These are phyloP conservation scores for Danio tinwini DNA, from an alignment of 2,797 vertebrate genomes.

Conservation along the genomic window DNA sequence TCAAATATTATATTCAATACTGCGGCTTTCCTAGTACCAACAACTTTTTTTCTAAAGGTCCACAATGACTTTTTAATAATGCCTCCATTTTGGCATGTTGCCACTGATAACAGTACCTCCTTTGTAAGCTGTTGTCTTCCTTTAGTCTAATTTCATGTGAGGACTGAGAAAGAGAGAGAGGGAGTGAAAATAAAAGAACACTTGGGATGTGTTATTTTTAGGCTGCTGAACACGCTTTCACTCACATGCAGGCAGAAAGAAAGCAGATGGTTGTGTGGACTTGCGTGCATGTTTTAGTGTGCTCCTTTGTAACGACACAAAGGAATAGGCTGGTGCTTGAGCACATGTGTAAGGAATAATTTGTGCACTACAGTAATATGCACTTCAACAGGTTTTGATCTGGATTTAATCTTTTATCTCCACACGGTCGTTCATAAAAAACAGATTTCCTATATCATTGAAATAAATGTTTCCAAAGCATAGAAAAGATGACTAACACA, in stretches of 20 bases:
- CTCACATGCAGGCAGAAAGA: constrained; percentile 17
- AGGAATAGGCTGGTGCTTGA: neutral
- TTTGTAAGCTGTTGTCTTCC: neutral
- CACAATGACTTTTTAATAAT: neutral
- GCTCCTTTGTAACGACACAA: constrained; percentile 24
- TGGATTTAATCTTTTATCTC: neutral
- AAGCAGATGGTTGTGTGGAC: constrained; percentile 18
- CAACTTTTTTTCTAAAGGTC: neutral
- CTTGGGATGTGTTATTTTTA: constrained; percentile 41
- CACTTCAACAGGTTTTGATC: neutral
- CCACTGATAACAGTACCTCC: neutral
- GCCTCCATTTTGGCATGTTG: neutral
- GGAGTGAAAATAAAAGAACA: constrained; percentile 14
- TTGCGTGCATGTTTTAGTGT: constrained; percentile 7
- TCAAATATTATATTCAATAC: too few relatives aligned
- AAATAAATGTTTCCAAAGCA: neutral
- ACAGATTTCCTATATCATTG: neutral
- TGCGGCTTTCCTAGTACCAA: too few relatives aligned
- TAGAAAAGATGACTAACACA: neutral
- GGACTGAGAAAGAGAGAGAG: neutral
- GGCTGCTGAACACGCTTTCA: constrained; percentile 15
- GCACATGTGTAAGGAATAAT: neutral
- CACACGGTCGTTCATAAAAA: neutral
- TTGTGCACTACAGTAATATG: neutral
- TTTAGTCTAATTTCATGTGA: neutral